A percentile compares a stretch with the other conserved stretches of the same genome.
Conservation (phyloP, 2,113 vertebrate genomes). For the Trichechus manatus region DNA sequence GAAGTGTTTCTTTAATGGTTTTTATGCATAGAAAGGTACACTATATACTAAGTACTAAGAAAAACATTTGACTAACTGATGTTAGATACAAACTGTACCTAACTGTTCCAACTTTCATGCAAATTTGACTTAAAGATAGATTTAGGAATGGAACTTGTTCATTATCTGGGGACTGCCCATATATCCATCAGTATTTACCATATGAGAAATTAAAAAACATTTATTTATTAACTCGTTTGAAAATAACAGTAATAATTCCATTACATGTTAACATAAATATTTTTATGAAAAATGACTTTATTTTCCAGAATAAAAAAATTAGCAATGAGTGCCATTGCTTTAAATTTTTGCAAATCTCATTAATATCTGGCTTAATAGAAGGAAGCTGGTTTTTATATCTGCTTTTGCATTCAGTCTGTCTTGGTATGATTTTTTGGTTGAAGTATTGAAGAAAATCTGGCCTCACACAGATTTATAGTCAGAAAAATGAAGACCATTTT, state of each 20-base stretch:
- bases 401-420: slow-evolving; percentile 17
- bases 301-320: slow-evolving; percentile 61
- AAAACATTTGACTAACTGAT: too few species aligned
- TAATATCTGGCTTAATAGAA: slow-evolving; percentile 34
- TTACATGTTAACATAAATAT: neutral
- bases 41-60: too few species aligned
- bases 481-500: slow-evolving; percentile 31
- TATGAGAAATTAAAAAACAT: slow-evolving; percentile 40
- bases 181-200: neutral
- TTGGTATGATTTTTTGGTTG: neutral
- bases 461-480: neutral
- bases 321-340: neutral
- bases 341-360: slow-evolving; percentile 34
- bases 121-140: too few species aligned
- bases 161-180: too few species aligned
- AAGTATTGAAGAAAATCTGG: too few species aligned
- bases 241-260: neutral
- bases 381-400: neutral
- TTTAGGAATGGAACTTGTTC: too few species aligned
- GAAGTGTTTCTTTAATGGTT: too few species aligned
- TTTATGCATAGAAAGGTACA: too few species aligned
- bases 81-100: too few species aligned
- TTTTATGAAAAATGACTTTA: slow-evolving; percentile 51
- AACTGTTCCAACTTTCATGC: too few species aligned
- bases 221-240: neutral